Base-by-base conservation (phyloP, 2,113 vertebrate genomes). In the Eurypyga helias region DNA sequence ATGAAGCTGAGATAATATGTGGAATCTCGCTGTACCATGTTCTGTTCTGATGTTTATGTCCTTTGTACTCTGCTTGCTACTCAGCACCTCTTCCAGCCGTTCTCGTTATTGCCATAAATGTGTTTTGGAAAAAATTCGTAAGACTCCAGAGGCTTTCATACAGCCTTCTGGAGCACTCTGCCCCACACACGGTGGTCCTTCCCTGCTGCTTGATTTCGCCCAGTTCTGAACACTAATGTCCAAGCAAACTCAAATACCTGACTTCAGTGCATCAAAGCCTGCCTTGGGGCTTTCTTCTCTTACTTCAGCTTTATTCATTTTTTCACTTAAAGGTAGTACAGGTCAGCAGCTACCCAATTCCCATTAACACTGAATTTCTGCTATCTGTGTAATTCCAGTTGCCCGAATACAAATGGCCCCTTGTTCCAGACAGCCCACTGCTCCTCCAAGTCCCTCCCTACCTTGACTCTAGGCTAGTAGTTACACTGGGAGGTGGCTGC, bases 91-190 rank as follows among this genome's bases (percentile, higher is more conserved):
- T 86, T 81, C 67, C 79, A 95, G 41, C 5, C 34, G 15, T 61
- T 90, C 36, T 76, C 79, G 24, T 69, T 86, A 70, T 31, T 93
- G 26, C 28, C 24, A 43, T 79, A 65, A 91, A 85, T 2, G 7
- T 18, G 7, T 48, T 90, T 73, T 65, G 21, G 31, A 75, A 79
- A 82, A 62, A 77, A 88, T 79, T 77, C 90, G 11, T 86, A 92
- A 52, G 52, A 41, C 41, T 90, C 20, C 9, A 48, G 41, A 57
- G n/a, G 54, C 52, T 17, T 29, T 45, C 33, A 62, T 73, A 93
- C n/a, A 83, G 23, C 31, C 48, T 86, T 52, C 54, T 73, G 66
- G 36, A 87, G 61, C 2, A 1, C 46, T 52, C 16, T 84, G 52
- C 31, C 17, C 28, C 9, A 1, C 41, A 69, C 34, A 49, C 57